Evolutionary conservation across 2,888 invertebrate species (phyloP), one percentile per base, ranked within the genome.

Genomic region (Stenodera caucasica): DNA sequence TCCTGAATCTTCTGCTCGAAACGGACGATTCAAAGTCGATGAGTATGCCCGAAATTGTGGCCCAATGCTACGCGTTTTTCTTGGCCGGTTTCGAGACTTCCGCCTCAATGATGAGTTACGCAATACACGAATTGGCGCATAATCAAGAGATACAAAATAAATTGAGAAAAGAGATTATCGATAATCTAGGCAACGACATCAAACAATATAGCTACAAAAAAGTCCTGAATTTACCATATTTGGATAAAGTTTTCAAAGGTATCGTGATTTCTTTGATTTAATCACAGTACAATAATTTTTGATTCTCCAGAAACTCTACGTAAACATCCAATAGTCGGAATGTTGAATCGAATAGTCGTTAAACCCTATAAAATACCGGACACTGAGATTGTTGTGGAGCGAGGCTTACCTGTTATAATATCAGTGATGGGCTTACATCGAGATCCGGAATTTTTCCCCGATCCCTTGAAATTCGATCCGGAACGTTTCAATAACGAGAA

Each of bases 231-330:
- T 37, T 58, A 14, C 61, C 61, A 3, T 49, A 32, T 30, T 53
- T 61, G 7, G 61, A 61, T 8, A 21, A 52, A 35, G 37, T 55
- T 0, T 6, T 61, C 14, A 58, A 61, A 32, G 61, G 58, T 62
- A 53, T n/a, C n/a, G n/a, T n/a, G n/a, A 18, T 53, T 32, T 53
- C n/a, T 30, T 12, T 32, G 11, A 29, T n/a, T 2, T 14, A 51
- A 51, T 26, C 14, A 51, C n/a, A n/a, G 51, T 33, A 26, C 8
- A n/a, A 14, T 40, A 30, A 14, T 40, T 14, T 9, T 35, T 11
- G n/a, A 40, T 55, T 45, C 23, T 26, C 5, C 49, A 65, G 68
- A 68, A 32, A 63, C 63, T n/a, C 21, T 65, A 18, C 59, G 66
- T 33, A 56, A 58, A 37, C 61, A 67, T 56, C 65, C 66, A n/a